phyloP scores from a whole-genome alignment of 2,888 invertebrate genomes.

The Xanthorhoe designata region DNA sequence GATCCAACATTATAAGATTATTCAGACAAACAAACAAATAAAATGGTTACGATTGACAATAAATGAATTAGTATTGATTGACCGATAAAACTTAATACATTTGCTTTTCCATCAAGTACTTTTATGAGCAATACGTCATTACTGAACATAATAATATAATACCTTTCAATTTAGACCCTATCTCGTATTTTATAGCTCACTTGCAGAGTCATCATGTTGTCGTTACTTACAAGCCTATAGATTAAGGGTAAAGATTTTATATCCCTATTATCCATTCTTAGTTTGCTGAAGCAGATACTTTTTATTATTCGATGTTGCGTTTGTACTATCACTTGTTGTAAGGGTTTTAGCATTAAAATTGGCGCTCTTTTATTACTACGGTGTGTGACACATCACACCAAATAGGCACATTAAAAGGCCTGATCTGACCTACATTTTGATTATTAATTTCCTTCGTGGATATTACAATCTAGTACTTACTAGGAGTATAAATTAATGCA shows the following conservation, averaged over 20 bases:
- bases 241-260: not conserved
- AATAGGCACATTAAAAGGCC: no score
- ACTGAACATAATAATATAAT: conserved; percentile 15
- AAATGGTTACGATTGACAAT: not conserved
- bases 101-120: conserved; percentile 8
- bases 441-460: no score
- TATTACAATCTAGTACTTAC: no score
- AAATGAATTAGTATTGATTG: conserved; percentile 17
- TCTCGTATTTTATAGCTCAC: conserved; percentile 31
- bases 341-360: no score
- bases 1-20: not conserved
- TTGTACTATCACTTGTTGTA: no score
- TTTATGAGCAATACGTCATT: conserved; percentile 29
- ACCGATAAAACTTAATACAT: conserved; percentile 21
- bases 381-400: no score
- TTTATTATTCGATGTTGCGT: not conserved
- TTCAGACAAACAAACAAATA: not conserved
- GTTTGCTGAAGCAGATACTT: conserved; percentile 1
- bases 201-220: conserved; percentile 27
- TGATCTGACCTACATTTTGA: no score
- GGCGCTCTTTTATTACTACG: no score
- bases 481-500: no score
- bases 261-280: not conserved
- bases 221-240: conserved; percentile 33
- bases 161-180: conserved; percentile 30